Evolutionary conservation across 2,797 vertebrate genomes (phyloP), one percentile per base, ranked within the genome.

Genomic region (Mus spretus): DNA sequence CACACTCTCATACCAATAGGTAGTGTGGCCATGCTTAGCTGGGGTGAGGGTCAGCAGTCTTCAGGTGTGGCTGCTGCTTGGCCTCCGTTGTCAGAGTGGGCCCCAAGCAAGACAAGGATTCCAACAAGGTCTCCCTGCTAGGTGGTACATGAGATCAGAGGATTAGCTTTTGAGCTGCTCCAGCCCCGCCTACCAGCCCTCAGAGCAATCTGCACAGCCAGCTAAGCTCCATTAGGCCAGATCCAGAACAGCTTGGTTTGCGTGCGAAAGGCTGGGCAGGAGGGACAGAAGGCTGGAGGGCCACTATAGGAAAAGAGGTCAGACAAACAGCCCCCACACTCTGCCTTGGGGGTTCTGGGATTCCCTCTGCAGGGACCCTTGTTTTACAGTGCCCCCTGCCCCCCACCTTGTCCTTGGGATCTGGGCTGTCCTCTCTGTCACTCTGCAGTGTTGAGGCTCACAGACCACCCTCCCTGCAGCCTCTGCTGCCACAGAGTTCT

Each of bases 171-270:
- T 34, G 9, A 78, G 87, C 47, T 74, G n/a, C 19, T 22, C 40
- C 8, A 28, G 22, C n/a, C 79, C 87, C 13, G 4, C 44, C 78
- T 3, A 14, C 74, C 19, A 5, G 24, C 37, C 90, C 80, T 78
- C 31, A 61, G 67, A 83, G 89, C 94, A 89, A 96, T 80, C 95
- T 96, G 91, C 80, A 93, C 57, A 26, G 31, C 50, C 34, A 12
- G 57, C 86, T 93, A 90, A 93, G 55, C 83, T 80, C 94, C 89
- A 85, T 84, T 91, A 94, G 93, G 37, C 70, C 70, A 67, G 85
- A 93, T 86, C 86, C 9, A 24, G 22, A 87, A 78, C 79, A 91
- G 90, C 84, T 88, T 74, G 86, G 59, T 0, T 0, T 24, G 61
- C 34, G 8, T 78, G 87, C 14, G 59, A 90, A n/a, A 2, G 37